These are phyloP conservation scores for Oryzias woworae DNA, from an alignment of 2,113 vertebrate species.

Conservation along the genomic window DNA sequence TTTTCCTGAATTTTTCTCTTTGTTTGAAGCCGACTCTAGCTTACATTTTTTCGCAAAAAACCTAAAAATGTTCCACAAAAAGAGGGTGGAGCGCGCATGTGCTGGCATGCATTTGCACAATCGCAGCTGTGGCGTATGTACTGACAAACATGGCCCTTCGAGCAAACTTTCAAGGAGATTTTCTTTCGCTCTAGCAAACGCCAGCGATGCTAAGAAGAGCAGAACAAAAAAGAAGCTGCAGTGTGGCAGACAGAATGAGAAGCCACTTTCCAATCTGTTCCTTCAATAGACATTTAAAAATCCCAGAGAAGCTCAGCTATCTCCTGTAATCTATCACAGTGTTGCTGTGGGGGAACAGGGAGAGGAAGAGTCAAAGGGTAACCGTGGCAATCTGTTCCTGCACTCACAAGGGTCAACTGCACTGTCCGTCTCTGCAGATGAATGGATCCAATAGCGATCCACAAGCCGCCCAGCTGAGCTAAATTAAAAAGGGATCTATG, in stretches of 20 bases:
- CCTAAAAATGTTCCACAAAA: too few species aligned
- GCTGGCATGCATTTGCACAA: slow-evolving; percentile 19
- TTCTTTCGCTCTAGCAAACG: slow-evolving; percentile 18
- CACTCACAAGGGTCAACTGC: slow-evolving; percentile 19
- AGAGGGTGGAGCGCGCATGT: background rate
- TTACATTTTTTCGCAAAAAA: too few species aligned
- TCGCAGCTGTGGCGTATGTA: slow-evolving; percentile 19
- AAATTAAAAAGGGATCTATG: slow-evolving; percentile 20
- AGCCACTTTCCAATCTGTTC: slow-evolving; percentile 63
- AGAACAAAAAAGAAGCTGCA: slow-evolving; percentile 32
- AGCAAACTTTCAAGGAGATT: slow-evolving; percentile 29
- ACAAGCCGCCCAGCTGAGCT: slow-evolving; percentile 18
- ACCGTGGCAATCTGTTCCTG: slow-evolving; percentile 48
- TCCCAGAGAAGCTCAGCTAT: slow-evolving; percentile 36
- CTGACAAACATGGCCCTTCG: slow-evolving; percentile 32
- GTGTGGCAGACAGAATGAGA: slow-evolving; percentile 43
- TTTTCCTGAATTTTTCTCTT: too few species aligned
- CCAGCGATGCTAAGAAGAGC: slow-evolving; percentile 40
- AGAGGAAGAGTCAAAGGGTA: slow-evolving; percentile 57
- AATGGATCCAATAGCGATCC: slow-evolving; percentile 45
- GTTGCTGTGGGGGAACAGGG: slow-evolving; percentile 17
- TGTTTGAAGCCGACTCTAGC: too few species aligned
- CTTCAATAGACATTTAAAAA: slow-evolving; percentile 59
- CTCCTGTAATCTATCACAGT: slow-evolving; percentile 47
- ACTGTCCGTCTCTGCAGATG: slow-evolving; percentile 23